Evolutionary conservation across 2,797 vertebrate genomes (phyloP), one percentile per base, ranked within the genome.

Genomic region (Philypnodon macrostomus): DNA sequence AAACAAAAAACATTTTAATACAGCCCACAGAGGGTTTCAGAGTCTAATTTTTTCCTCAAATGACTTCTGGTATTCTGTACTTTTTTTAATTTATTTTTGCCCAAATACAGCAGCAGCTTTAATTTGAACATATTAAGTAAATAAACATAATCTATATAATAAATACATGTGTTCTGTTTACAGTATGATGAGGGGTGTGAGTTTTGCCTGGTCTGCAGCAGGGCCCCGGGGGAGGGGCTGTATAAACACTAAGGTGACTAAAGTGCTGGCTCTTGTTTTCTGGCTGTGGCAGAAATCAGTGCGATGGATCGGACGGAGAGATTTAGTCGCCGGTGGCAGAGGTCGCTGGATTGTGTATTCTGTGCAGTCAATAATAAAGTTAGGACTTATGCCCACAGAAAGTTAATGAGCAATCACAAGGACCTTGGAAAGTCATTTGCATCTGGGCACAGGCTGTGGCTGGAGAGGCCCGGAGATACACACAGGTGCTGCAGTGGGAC

Each of bases 331-430:
- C 79, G 88, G 90, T 94, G 94, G 93, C 94, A 96, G 93, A 96
- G 95, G 95, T 96, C 94, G 93, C 87, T 89, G 92, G 93, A 92
- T 96, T 98, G 95, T 98, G 94, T 97, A 95, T 97, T 96, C 94
- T 95, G 90, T 91, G 94, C 91, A 97, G 95, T 98, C 95, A 98
- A 98, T 98, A 98, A 98, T 97, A 97, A 97, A 98, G 94, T 97
- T 94, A 93, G 92, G 90, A 95, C 92, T 92, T 91, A 93, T 92
- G 94, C 92, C 90, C 84, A 80, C 84, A 67, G 95, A 95, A 97
- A 96, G 93, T 91, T 97, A 96, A 98, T 95, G 87, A 95, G 94
- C 88, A 85, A 86, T 87, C 86, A 88, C 93, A 96, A 97, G 92
- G 95, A 97, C 94, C 92, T 94, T 95, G 90, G 89, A 94, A 96